Conservation (phyloP, 2,888 invertebrate genomes). For the Epicampocera succincta region DNA sequence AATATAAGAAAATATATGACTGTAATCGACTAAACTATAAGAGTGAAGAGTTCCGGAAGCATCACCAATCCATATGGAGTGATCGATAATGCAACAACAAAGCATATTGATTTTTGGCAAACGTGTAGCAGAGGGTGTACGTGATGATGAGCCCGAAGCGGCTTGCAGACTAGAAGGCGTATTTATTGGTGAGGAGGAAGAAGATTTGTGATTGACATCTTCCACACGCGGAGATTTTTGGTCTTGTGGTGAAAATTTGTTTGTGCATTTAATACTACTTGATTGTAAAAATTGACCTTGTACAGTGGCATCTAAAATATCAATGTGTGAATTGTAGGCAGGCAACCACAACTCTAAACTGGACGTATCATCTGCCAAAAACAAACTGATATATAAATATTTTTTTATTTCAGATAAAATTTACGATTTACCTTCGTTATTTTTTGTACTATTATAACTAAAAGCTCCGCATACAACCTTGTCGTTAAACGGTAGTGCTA, state of each 20-base stretch:
- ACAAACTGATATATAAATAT: neutral
- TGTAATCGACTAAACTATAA: conserved; percentile 86
- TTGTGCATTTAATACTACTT: conserved; percentile 81
- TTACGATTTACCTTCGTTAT: conserved; percentile 80
- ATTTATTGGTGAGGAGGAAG: conserved; percentile 61
- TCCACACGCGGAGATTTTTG: conserved; percentile 66
- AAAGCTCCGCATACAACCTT: conserved; percentile 85
- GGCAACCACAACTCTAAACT: conserved; percentile 90
- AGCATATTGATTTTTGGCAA: conserved; percentile 78
- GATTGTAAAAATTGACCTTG: conserved; percentile 85
- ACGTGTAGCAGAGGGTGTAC: conserved; percentile 75
- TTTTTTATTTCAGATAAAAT: neutral
- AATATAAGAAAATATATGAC: conserved; percentile 85
- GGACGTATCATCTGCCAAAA: conserved; percentile 82
- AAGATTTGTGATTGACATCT: conserved; percentile 69
- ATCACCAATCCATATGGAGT: conserved; percentile 95
- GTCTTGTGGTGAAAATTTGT: conserved; percentile 74
- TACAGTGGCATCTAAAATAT: conserved; percentile 84
- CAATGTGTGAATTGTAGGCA: conserved; percentile 86
- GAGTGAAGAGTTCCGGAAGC: conserved; percentile 92
- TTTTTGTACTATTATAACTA: conserved; percentile 68
- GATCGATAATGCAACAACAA: conserved; percentile 86
- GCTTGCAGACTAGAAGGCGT: conserved; percentile 69
- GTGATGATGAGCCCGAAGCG: conserved; percentile 65
- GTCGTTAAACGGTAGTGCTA: conserved; percentile 87